Evolutionary conservation across 2,888 invertebrate genomes (phyloP).

Genomic region (Lobophora halterata): DNA sequence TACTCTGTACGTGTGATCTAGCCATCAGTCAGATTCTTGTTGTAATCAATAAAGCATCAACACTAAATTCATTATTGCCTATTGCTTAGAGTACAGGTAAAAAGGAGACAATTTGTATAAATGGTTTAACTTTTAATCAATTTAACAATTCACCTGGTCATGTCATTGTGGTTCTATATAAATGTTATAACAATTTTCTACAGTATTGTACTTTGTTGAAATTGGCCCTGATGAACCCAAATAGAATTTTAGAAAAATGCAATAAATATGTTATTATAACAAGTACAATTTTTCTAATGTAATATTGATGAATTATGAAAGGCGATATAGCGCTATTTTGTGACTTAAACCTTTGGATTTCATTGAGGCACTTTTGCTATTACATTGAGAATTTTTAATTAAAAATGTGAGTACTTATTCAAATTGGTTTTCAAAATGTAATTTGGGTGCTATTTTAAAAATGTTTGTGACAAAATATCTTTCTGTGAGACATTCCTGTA

Average conservation of each 20-base stretch:
- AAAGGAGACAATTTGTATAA: slow-evolving; percentile 11
- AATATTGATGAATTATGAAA: slow-evolving; percentile 4
- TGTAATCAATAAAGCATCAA: too few species aligned
- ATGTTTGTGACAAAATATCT: slow-evolving; percentile 21
- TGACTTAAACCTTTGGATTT: slow-evolving; percentile 11
- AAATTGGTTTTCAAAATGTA: slow-evolving; percentile 6
- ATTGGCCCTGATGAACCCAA: slow-evolving; percentile 16
- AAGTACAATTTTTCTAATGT: slow-evolving; percentile 17
- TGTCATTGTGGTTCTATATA: neutral
- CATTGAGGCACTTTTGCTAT: slow-evolving; percentile 1
- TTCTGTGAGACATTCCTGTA: slow-evolving; percentile 47
- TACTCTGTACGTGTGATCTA: too few species aligned
- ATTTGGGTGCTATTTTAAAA: slow-evolving; percentile 17
- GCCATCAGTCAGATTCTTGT: too few species aligned
- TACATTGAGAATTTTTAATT: slow-evolving; percentile 1
- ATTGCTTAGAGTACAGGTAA: too few species aligned
- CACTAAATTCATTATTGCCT: too few species aligned
- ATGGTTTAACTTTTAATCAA: slow-evolving; percentile 5
- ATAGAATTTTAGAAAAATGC: slow-evolving; percentile 15
- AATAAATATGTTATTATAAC: slow-evolving; percentile 17
- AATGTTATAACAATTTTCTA: slow-evolving; percentile 11
- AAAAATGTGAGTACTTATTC: slow-evolving; percentile 13
- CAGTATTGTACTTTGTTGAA: slow-evolving; percentile 12
- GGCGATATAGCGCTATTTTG: slow-evolving; percentile 4
- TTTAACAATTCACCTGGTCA: slow-evolving; percentile 1